These are phyloP conservation scores for Ichneumoninae sp. DNA, from an alignment of 2,888 invertebrate species.

Conservation along the genomic window DNA sequence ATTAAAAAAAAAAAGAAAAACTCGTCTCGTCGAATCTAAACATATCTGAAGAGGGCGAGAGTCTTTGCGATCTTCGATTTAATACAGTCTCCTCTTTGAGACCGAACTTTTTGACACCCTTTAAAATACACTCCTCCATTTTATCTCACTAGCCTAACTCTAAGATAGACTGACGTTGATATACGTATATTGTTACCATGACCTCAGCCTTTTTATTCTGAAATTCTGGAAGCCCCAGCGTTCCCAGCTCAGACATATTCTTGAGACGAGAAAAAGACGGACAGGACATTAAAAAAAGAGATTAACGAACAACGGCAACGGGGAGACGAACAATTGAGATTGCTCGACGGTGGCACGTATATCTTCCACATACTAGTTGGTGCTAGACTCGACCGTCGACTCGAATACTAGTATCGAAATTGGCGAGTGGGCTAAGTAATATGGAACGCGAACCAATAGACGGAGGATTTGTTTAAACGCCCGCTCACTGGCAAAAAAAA, in stretches of 20 bases:
- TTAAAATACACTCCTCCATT: constrained; percentile 66
- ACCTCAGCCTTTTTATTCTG: constrained; percentile 65
- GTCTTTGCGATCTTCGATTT: constrained; percentile 65
- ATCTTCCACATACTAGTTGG: constrained; percentile 40
- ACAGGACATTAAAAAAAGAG: constrained; percentile 36
- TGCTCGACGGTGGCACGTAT: constrained; percentile 39
- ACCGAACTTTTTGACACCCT: constrained; percentile 71
- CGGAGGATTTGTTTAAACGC: constrained; percentile 73
- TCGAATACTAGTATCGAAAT: constrained; percentile 52
- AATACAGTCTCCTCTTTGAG: constrained; percentile 68
- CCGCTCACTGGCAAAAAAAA: constrained; percentile 76
- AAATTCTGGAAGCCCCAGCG: constrained; percentile 45
- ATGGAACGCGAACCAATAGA: constrained; percentile 65
- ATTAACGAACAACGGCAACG: not conserved
- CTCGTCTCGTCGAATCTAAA: constrained; percentile 69
- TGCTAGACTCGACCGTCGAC: constrained; percentile 23
- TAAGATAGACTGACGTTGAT: constrained; percentile 74
- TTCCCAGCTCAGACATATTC: constrained; percentile 51
- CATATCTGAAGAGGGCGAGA: constrained; percentile 71
- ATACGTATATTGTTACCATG: constrained; percentile 64
- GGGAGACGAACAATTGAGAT: constrained; percentile 12
- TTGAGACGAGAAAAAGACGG: constrained; percentile 32
- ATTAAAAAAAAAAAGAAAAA: constrained; percentile 9
- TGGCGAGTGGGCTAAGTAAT: constrained; percentile 63
- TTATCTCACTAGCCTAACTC: constrained; percentile 74